These are phyloP conservation scores for Tinea semifulvella DNA, from an alignment of 2,888 invertebrate genomes.

Conservation along the genomic window DNA sequence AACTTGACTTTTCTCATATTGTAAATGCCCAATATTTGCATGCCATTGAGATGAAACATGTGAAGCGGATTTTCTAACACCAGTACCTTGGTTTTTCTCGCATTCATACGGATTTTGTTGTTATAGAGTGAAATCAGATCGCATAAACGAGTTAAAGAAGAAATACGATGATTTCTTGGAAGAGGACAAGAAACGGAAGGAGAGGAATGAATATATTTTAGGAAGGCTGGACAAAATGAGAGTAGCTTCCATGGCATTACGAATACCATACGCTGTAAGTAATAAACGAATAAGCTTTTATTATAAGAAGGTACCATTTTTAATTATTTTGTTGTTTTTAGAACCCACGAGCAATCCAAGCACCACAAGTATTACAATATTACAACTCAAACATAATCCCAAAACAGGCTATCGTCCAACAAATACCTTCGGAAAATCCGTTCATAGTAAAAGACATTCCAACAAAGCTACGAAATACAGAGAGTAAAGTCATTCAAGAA, in stretches of 20 bases:
- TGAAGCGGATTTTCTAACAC: no score
- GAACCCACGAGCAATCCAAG: background rate
- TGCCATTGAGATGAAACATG: no score
- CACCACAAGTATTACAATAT: background rate
- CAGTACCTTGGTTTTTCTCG: no score
- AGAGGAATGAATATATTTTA: slow-evolving; percentile 54
- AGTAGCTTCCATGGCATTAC: slow-evolving; percentile 31
- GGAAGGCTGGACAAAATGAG: slow-evolving; percentile 53
- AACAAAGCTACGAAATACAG: slow-evolving; percentile 17
- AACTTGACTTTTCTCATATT: no score
- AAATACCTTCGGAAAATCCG: background rate
- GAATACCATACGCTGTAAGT: slow-evolving; percentile 30
- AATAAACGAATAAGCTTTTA: no score
- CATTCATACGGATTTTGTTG: no score
- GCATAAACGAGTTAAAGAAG: slow-evolving; percentile 44
- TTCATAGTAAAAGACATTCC: slow-evolving; percentile 1
- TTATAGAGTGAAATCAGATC: slow-evolving; percentile 43
- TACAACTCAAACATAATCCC: background rate
- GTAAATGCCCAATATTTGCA: no score
- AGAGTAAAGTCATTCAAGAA: slow-evolving; percentile 36
- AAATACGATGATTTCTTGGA: slow-evolving; percentile 55
- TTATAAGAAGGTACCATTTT: background rate
- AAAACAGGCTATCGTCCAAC: background rate
- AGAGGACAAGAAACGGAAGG: slow-evolving; percentile 54
- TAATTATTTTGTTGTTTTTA: background rate